These are phyloP conservation scores for Halcyon malimbica DNA, from an alignment of 2,113 vertebrate genomes.

Conservation along the genomic window DNA sequence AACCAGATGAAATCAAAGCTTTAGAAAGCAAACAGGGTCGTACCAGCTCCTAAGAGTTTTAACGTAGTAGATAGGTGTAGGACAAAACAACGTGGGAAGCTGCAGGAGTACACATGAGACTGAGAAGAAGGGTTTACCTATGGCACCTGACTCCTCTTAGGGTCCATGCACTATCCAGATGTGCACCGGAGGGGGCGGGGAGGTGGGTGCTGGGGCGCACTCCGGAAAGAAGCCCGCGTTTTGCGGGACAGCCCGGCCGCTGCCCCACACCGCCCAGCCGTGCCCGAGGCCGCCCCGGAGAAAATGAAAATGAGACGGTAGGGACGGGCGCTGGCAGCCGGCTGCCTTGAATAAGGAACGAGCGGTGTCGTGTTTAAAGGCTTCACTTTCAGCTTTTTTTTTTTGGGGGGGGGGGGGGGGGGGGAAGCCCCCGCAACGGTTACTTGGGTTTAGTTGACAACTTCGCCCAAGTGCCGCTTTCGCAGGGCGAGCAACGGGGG, in stretches of 20 bases:
- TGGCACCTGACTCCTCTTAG: not conserved
- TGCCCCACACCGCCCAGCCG: too few relatives aligned
- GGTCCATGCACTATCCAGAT: rapidly evolving
- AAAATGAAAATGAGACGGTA: too few relatives aligned
- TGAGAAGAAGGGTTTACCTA: not conserved
- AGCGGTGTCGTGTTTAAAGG: too few relatives aligned
- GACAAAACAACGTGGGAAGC: not conserved
- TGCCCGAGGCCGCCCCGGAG: too few relatives aligned
- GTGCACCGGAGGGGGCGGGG: not conserved
- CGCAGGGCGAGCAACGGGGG: too few relatives aligned
- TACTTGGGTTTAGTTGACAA: not conserved
- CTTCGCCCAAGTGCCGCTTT: not conserved
- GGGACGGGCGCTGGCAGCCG: too few relatives aligned
- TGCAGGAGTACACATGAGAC: rapidly evolving
- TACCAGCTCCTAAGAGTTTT: too few relatives aligned
- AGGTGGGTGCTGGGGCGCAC: not conserved
- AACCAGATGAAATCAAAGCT: not conserved
- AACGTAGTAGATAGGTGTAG: not conserved
- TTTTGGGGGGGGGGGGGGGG: rapidly evolving
- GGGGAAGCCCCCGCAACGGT: not conserved
- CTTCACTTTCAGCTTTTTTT: too few relatives aligned
- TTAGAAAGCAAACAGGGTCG: not conserved
- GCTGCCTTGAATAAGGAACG: too few relatives aligned
- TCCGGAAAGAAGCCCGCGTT: too few relatives aligned
- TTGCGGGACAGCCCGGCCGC: not conserved